Evolutionary conservation across 2,113 vertebrate genomes (phyloP), one percentile per base, ranked within the genome.

Genomic region (Telmatochromis brichardi): DNA sequence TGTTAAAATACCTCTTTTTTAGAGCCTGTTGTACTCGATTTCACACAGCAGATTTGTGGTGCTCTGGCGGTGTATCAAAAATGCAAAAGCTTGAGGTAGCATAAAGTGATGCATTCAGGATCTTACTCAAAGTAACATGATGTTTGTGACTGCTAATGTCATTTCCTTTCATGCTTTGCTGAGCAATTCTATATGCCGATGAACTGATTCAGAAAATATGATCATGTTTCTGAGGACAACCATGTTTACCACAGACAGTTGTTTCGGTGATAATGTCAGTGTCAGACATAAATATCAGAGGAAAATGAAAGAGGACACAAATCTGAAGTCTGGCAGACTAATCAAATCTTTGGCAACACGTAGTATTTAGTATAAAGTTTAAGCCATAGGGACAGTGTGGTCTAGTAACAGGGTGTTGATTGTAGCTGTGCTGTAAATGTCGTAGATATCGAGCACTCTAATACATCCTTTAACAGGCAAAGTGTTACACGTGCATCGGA

Each of bases 261-360:
- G 23, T 42, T 76, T 47, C 23, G 47, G 71, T 10, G 13, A 26
- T 15, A 13, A 3, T 47, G 71, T 28, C 23, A 47, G 15, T 17
- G 23, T 47, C 40, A 47, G 71, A 47, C 23, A 76, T 76, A 76
- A 40, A 47, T 45, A 73, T 47, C 9, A 73, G 42, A 76, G 23
- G 21, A 17, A 17, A 76, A 76, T 76, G 15, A 17, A 76, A 76
- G 42, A 50, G 23, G 15, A 47, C 9, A 9, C 14, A 76, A 28
- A 50, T 50, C 6, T 50, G 42, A 73, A 9, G 1, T 73, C 37
- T 73, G 37, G 37, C 65, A 73, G 0, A 42, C 65, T 40, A 71
- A 71, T 23, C 1, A 40, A 71, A 42, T 13, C 19, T 37, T 35
- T n/a, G 31, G 31, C 31, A 65, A 65, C 31, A 65, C 3, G 10